Evolutionary conservation across 2,797 vertebrate species (phyloP).

Genomic region (Alauda arvensis): DNA sequence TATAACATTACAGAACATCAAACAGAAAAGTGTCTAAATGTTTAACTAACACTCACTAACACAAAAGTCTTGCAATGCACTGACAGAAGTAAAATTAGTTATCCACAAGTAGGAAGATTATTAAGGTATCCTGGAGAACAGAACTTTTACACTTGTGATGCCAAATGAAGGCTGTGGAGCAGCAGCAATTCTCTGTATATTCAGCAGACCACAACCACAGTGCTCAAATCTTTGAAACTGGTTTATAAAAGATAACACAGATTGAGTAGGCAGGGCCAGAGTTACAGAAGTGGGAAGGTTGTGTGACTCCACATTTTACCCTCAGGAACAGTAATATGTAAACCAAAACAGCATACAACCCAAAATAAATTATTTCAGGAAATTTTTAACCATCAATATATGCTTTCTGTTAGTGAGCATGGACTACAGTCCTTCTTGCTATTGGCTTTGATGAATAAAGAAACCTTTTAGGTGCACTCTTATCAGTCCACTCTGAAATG

Average conservation of each 20-base stretch:
- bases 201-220: not conserved
- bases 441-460: not conserved
- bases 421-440: not conserved
- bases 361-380: not conserved
- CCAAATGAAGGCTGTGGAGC: not conserved
- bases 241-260: not conserved
- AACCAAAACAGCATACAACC: not conserved
- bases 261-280: not conserved
- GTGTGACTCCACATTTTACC: not conserved
- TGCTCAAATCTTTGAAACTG: not conserved
- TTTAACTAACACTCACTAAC: not conserved
- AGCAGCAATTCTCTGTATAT: not conserved
- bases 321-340: not conserved
- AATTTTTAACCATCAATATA: not conserved
- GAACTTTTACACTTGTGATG: accelerated
- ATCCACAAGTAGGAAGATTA: not conserved
- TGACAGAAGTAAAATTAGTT: not conserved
- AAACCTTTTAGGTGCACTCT: not conserved
- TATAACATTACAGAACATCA: not conserved
- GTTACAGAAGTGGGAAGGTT: not conserved
- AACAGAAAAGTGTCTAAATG: not conserved
- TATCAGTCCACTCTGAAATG: not conserved
- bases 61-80: not conserved
- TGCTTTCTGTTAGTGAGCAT: not conserved
- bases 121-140: not conserved